Evolutionary conservation across 1,140 invertebrate genomes (phyloP).

Genomic region (Drosophila murphyi): DNA sequence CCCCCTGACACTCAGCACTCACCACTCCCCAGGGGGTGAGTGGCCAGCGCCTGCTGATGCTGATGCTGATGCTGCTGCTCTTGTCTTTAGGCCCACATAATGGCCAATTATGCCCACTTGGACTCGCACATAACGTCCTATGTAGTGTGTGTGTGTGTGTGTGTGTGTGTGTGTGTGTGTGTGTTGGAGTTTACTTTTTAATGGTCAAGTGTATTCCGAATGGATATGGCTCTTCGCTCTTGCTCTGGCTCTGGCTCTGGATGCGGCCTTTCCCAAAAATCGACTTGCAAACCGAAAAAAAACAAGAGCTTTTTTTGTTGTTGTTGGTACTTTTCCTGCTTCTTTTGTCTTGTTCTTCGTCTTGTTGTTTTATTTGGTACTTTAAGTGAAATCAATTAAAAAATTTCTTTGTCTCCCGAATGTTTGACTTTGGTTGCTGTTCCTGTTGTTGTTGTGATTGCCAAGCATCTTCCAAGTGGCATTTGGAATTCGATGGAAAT

Average conservation of each 20-base stretch:
- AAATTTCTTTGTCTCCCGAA: conserved; percentile 79
- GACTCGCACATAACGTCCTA: conserved; percentile 20
- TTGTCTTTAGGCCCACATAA: conserved; percentile 65
- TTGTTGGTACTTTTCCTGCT: conserved; percentile 56
- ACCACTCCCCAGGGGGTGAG: not conserved
- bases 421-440: conserved; percentile 63
- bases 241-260: conserved; percentile 19
- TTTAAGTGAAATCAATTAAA: conserved; percentile 83
- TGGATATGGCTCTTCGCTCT: conserved; percentile 34
- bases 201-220: conserved; percentile 69
- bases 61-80: not conserved
- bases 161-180: not conserved
- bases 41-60: conserved; percentile 9
- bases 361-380: conserved; percentile 53
- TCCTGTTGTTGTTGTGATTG: conserved; percentile 29
- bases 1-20: too few species aligned
- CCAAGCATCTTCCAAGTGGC: conserved; percentile 59
- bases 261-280: conserved; percentile 43
- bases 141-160: conserved; percentile 8
- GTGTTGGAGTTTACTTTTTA: conserved; percentile 53
- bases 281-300: conserved; percentile 32
- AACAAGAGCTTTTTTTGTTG: conserved; percentile 57
- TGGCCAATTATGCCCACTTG: conserved; percentile 77
- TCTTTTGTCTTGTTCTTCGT: conserved; percentile 25
- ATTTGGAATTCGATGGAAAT: conserved; percentile 80